Evolutionary conservation across 2,888 invertebrate genomes (phyloP).

Genomic region (Drosophila prolongata): DNA sequence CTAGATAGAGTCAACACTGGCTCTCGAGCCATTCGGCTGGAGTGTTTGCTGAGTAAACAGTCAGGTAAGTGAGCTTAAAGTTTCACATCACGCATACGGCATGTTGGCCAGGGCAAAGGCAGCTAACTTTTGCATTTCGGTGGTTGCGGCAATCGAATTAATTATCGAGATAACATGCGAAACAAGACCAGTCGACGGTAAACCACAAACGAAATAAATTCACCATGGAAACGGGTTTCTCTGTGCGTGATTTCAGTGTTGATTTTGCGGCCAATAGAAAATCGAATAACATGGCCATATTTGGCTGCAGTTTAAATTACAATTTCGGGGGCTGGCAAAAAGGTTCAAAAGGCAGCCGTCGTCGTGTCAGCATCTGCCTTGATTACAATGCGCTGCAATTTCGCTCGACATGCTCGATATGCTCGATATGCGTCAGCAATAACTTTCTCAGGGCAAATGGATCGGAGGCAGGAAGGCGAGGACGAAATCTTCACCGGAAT

Average conservation of each 20-base stretch:
- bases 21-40: constrained; percentile 6
- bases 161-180: constrained; percentile 36
- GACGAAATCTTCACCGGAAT: constrained; percentile 1
- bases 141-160: constrained; percentile 29
- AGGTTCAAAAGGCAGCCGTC: not conserved
- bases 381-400: constrained; percentile 32
- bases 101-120: constrained; percentile 14
- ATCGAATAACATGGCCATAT: constrained; percentile 10
- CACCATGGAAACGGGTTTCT: constrained; percentile 13
- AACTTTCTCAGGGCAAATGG: constrained; percentile 24
- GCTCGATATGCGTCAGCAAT: constrained; percentile 42
- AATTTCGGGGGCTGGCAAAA: constrained; percentile 1
- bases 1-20: constrained; percentile 25
- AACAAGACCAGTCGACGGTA: constrained; percentile 30
- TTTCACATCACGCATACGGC: constrained; percentile 55
- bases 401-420: constrained; percentile 11
- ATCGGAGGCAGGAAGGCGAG: not conserved
- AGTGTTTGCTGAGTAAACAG: constrained; percentile 35
- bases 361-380: constrained; percentile 12
- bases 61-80: constrained; percentile 27
- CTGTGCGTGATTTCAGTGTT: constrained; percentile 20
- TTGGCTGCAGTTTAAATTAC: constrained; percentile 14
- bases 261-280: constrained; percentile 32
- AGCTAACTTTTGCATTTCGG: constrained; percentile 27
- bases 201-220: constrained; percentile 36